phyloP scores from a whole-genome alignment of 2,888 invertebrate species.

The Nasonovia ribisnigri region DNA sequence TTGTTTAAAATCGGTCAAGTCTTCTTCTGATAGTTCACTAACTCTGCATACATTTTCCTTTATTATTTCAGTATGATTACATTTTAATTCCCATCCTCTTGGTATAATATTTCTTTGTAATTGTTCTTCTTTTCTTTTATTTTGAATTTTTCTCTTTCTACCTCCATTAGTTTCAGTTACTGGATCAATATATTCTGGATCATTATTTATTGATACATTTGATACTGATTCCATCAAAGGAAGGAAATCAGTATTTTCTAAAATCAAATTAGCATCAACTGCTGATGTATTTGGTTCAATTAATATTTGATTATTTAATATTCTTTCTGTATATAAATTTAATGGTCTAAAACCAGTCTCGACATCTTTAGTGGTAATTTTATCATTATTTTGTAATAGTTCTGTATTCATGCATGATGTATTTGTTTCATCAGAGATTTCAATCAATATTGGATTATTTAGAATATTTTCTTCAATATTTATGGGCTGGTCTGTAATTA shows the following conservation, averaged over 20 bases:
- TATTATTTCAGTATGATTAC: not conserved
- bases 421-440: not conserved
- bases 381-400: not conserved
- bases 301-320: not conserved
- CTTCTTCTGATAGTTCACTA: not conserved
- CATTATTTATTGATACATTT: not conserved
- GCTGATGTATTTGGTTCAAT: slow-evolving; percentile 2
- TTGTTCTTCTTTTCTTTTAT: slow-evolving; percentile 27
- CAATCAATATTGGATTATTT: not conserved
- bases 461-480: not conserved
- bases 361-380: not conserved
- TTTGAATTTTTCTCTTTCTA: not conserved
- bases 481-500: not conserved
- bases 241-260: not conserved
- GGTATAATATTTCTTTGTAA: not conserved
- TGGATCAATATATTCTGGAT: not conserved
- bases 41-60: not conserved
- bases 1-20: not conserved
- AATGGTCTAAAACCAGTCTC: not conserved
- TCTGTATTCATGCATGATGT: slow-evolving; percentile 12
- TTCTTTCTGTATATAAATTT: not conserved
- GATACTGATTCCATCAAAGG: slow-evolving; percentile 21
- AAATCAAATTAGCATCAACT: not conserved
- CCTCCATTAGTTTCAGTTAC: not conserved
- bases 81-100: not conserved